Evolutionary conservation across 2,113 vertebrate species (phyloP).

Genomic region (Mesocricetus auratus): DNA sequence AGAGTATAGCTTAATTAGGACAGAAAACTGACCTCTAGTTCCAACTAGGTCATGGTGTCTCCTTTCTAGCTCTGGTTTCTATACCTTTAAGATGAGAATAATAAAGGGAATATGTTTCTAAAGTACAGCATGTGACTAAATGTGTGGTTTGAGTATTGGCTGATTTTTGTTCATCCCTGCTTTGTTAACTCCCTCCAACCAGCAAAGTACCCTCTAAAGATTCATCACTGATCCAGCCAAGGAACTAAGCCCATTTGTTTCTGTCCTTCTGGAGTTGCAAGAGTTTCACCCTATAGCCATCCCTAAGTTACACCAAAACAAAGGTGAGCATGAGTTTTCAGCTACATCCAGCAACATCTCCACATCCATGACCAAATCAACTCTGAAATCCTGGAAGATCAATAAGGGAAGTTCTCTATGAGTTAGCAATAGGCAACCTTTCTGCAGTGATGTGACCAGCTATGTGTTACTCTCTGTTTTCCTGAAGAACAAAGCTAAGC

Average conservation of each 20-base stretch:
- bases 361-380: not conserved
- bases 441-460: not conserved
- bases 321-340: not conserved
- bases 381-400: not conserved
- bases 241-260: not conserved
- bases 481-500: not conserved
- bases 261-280: not conserved
- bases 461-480: not conserved
- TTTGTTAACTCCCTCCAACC: not conserved
- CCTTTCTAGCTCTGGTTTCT: not conserved
- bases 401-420: not conserved
- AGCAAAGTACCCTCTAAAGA: conserved; percentile 12
- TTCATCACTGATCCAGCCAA: not conserved
- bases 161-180: not conserved
- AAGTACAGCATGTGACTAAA: not conserved
- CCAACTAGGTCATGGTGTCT: not conserved
- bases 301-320: not conserved
- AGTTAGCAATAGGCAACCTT: not conserved
- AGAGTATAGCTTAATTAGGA: not conserved
- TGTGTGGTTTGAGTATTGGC: not conserved
- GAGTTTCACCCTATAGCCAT: conserved; percentile 16
- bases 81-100: not conserved
- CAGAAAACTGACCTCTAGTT: not conserved
- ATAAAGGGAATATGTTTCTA: not conserved
- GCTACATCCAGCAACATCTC: not conserved